Percentiles rank a stretch among this genome's conserved stretches.
Evolutionary conservation across 2,797 vertebrate genomes (phyloP).

Genomic region (Setipinna tenuifilis): DNA sequence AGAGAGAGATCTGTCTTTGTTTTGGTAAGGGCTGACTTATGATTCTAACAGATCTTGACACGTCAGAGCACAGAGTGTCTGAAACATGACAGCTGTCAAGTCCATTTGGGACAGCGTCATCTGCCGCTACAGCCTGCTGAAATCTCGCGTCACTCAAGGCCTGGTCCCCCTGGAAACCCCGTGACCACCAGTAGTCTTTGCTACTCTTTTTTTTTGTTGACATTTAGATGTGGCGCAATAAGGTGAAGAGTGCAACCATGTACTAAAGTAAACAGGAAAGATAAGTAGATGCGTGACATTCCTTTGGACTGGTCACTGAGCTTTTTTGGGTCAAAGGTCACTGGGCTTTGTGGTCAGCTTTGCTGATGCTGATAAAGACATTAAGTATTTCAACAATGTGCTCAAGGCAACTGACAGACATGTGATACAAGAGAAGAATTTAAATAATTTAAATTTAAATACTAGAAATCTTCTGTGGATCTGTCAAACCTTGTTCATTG

Average conservation of each 20-base stretch:
- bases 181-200: too few relatives aligned
- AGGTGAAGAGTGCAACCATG: background rate
- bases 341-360: background rate
- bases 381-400: too few relatives aligned
- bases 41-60: conserved; percentile 62
- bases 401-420: too few relatives aligned
- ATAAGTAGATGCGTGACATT: background rate
- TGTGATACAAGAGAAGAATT: too few relatives aligned
- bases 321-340: background rate
- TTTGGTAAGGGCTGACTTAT: conserved; percentile 49
- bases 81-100: conserved; percentile 65
- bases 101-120: conserved; percentile 67
- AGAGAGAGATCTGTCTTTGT: conserved; percentile 35
- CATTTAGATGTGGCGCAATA: background rate
- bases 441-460: background rate
- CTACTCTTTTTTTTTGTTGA: background rate
- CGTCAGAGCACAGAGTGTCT: conserved; percentile 58
- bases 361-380: background rate
- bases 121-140: conserved; percentile 61
- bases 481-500: background rate
- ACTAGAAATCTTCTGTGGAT: background rate
- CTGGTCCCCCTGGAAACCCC: background rate
- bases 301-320: background rate
- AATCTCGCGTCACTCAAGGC: conserved; percentile 57
- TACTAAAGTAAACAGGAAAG: background rate